These are phyloP conservation scores for Oxystoma pomonae DNA, from an alignment of 2,888 invertebrate species.

Conservation along the genomic window DNA sequence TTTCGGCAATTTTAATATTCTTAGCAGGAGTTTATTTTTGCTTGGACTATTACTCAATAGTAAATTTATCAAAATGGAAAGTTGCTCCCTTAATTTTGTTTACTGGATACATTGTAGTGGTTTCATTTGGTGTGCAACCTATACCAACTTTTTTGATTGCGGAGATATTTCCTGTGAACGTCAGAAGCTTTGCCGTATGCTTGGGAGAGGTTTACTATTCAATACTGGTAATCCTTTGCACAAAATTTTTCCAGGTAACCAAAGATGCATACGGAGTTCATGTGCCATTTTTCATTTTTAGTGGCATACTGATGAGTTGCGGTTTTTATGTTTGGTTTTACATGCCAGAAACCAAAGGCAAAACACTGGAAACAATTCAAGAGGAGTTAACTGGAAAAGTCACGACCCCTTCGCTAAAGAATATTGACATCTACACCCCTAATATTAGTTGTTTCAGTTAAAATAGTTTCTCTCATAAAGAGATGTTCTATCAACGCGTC, in stretches of 20 bases:
- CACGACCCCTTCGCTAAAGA: slow-evolving; percentile 43
- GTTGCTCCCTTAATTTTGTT: slow-evolving; percentile 50
- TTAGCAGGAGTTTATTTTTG: slow-evolving; percentile 49
- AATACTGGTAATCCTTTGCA: slow-evolving; percentile 47
- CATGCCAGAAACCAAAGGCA: slow-evolving; percentile 71
- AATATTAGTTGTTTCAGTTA: too few species aligned
- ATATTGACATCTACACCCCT: neutral
- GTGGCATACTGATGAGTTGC: slow-evolving; percentile 56
- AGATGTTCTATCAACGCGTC: too few species aligned
- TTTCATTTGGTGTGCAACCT: slow-evolving; percentile 53
- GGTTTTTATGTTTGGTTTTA: slow-evolving; percentile 57
- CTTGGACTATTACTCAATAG: slow-evolving; percentile 41
- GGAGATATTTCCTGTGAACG: slow-evolving; percentile 54
- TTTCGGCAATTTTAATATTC: slow-evolving; percentile 45
- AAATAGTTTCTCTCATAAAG: too few species aligned
- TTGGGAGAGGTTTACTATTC: slow-evolving; percentile 53
- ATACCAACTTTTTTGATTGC: slow-evolving; percentile 52
- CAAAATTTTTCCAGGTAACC: slow-evolving; percentile 51
- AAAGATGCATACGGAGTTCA: slow-evolving; percentile 58
- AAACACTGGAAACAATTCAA: slow-evolving; percentile 66
- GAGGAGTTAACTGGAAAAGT: slow-evolving; percentile 54
- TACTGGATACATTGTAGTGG: slow-evolving; percentile 49
- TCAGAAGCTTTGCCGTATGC: slow-evolving; percentile 56
- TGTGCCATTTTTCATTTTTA: slow-evolving; percentile 63
- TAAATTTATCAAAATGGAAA: slow-evolving; percentile 41